Evolutionary conservation across 2,888 invertebrate species (phyloP).

Genomic region (Drosophila merina): DNA sequence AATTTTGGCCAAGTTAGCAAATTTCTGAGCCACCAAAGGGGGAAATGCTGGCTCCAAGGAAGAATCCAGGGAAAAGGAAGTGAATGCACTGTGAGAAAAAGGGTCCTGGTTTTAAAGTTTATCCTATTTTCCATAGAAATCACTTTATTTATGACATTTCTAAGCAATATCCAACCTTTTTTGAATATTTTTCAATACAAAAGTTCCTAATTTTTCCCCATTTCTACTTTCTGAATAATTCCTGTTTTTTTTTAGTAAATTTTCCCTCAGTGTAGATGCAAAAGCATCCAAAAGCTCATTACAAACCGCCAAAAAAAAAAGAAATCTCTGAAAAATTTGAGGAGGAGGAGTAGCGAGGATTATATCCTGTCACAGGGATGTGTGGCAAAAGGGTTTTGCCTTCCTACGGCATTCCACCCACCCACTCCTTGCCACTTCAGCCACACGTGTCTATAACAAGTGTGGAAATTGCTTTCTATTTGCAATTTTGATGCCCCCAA

Average conservation of each 20-base stretch:
- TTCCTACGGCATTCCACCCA: too few relatives aligned
- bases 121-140: not conserved
- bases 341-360: not conserved
- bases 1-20: conserved; percentile 29
- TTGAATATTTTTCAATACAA: too few relatives aligned
- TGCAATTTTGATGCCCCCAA: conserved; percentile 58
- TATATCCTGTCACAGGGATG: conserved; percentile 8
- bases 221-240: too few relatives aligned
- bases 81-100: not conserved
- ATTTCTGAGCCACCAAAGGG: conserved; percentile 9
- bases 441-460: conserved; percentile 59
- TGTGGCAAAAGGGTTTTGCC: conserved; percentile 4
- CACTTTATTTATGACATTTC: too few relatives aligned
- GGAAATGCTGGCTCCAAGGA: not conserved
- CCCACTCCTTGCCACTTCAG: not conserved
- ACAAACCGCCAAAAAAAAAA: conserved; percentile 3
- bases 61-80: not conserved
- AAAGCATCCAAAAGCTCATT: conserved; percentile 16
- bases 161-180: too few relatives aligned
- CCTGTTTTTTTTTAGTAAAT: too few relatives aligned
- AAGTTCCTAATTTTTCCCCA: too few relatives aligned
- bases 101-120: not conserved
- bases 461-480: conserved; percentile 65
- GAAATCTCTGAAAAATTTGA: not conserved
- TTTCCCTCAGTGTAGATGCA: conserved; percentile 3